These are phyloP conservation scores for Ophthalmolycus amberensis DNA, from an alignment of 2,113 vertebrate genomes.

Conservation along the genomic window DNA sequence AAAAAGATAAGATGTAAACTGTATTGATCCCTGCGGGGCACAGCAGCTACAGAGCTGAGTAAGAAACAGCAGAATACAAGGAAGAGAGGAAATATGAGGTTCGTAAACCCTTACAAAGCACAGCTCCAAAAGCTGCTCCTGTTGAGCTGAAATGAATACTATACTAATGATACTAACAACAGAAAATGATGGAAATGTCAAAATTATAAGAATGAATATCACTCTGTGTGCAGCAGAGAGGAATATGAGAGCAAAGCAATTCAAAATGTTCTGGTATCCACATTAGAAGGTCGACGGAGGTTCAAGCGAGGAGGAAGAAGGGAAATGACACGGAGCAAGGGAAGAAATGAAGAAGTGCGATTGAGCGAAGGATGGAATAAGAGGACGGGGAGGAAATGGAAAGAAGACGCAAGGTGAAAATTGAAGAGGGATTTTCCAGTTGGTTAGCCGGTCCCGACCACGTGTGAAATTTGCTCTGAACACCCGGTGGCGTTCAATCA, in stretches of 20 bases:
- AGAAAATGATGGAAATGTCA: slow-evolving; percentile 5
- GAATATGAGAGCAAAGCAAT: not conserved
- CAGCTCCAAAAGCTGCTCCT: not conserved
- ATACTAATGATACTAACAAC: not conserved
- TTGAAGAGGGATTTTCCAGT: slow-evolving; percentile 73
- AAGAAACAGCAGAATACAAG: slow-evolving; percentile 15
- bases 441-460: slow-evolving; percentile 63
- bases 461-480: slow-evolving; percentile 75
- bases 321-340: not conserved
- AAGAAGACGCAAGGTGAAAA: slow-evolving; percentile 58
- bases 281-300: slow-evolving; percentile 19
- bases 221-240: not conserved
- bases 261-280: slow-evolving; percentile 19
- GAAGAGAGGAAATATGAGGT: slow-evolving; percentile 4
- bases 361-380: not conserved
- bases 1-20: slow-evolving; percentile 46
- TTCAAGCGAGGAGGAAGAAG: not conserved
- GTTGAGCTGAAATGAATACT: slow-evolving; percentile 7
- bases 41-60: slow-evolving; percentile 19
- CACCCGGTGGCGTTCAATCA: slow-evolving; percentile 73
- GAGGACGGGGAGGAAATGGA: slow-evolving; percentile 45
- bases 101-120: not conserved
- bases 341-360: slow-evolving; percentile 26
- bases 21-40: slow-evolving; percentile 41
- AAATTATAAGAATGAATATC: slow-evolving; percentile 6